phyloP scores from a whole-genome alignment of 2,113 vertebrate species.

The Amphiprion percula region DNA sequence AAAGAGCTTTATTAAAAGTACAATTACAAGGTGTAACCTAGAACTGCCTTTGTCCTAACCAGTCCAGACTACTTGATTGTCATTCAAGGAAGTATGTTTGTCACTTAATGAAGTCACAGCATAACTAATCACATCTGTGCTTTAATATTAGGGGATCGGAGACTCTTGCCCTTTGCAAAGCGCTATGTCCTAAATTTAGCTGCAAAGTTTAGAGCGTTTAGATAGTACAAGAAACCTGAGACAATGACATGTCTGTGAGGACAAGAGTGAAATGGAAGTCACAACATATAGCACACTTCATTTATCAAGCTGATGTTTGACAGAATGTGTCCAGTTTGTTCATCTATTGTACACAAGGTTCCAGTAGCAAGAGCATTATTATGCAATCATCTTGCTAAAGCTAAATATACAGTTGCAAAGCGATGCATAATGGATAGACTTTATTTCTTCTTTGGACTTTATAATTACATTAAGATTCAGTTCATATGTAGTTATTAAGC shows the following conservation, averaged over 20 bases:
- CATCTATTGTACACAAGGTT: no score
- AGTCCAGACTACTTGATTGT: not conserved
- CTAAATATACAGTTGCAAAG: not conserved
- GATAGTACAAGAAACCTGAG: constrained; percentile 70
- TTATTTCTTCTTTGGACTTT: no score
- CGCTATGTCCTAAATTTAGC: constrained; percentile 75
- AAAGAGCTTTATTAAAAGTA: no score
- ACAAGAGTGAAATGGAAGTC: constrained; percentile 23
- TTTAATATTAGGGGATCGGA: not conserved
- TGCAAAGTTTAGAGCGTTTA: constrained; percentile 43
- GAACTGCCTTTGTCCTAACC: no score
- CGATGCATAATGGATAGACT: not conserved
- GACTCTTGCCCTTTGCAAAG: constrained; percentile 68
- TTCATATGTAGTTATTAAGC: no score
- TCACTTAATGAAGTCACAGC: not conserved
- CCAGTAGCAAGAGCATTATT: not conserved
- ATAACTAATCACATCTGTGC: not conserved
- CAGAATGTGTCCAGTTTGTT: not conserved
- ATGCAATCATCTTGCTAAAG: not conserved
- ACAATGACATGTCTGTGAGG: constrained; percentile 22
- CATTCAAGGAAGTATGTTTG: not conserved
- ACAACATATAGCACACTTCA: not conserved
- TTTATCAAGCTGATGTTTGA: not conserved
- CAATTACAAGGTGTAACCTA: no score
- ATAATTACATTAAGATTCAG: no score